Evolutionary conservation across 2,113 vertebrate genomes (phyloP).

Genomic region (Terrapene triunguis): DNA sequence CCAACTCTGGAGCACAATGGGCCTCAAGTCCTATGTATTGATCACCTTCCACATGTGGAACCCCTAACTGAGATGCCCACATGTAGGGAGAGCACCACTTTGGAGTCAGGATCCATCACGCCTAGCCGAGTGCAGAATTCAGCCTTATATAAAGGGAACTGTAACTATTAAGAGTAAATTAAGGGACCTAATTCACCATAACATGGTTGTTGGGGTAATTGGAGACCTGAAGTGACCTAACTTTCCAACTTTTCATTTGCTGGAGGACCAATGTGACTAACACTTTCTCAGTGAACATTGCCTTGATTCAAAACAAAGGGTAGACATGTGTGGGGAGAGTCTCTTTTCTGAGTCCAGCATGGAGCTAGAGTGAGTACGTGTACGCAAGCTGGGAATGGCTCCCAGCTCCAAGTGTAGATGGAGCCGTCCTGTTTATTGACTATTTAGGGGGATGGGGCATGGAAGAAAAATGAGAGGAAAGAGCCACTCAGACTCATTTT

Average conservation of each 20-base stretch:
- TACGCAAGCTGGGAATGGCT: not conserved
- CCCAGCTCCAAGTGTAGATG: not conserved
- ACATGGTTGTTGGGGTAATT: not conserved
- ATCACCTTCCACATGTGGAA: not conserved
- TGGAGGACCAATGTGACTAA: not conserved
- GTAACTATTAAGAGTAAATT: accelerated
- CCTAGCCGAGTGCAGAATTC: not conserved
- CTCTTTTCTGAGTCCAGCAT: not conserved
- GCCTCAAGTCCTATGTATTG: not conserved
- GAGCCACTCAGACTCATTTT: accelerated
- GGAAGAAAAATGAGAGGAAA: not conserved
- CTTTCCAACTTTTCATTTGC: not conserved
- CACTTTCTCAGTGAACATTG: not conserved
- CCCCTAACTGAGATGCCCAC: not conserved
- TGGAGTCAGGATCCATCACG: accelerated
- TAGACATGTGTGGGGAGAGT: not conserved
- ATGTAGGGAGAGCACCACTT: not conserved
- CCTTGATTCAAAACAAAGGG: not conserved
- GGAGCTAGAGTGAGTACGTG: not conserved
- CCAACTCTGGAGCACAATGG: not conserved
- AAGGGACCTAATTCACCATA: not conserved
- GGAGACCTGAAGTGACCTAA: not conserved
- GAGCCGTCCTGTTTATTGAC: not conserved
- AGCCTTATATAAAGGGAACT: accelerated
- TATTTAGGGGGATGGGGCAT: not conserved